A percentile compares a stretch with the other conserved stretches of the same genome.
Conservation (phyloP, 2,888 invertebrate species). For the Isotomurus palustris region DNA sequence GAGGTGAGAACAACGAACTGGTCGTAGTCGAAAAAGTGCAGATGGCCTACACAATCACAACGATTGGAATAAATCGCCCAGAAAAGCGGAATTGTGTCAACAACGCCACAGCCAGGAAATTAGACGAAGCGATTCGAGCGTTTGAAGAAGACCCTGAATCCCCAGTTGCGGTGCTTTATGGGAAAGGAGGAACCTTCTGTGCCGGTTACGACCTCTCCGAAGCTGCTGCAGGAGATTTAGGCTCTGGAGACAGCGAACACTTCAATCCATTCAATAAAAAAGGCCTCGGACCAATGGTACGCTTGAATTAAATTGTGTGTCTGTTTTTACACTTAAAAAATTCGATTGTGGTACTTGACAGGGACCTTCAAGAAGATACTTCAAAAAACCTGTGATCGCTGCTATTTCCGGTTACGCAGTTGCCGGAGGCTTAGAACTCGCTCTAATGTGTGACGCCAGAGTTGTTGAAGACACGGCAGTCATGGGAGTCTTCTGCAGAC, state of each 20-base stretch:
- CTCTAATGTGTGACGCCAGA: constrained; percentile 82
- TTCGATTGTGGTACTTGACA: constrained; percentile 46
- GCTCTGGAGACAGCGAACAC: constrained; percentile 5
- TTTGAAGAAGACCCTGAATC: constrained; percentile 74
- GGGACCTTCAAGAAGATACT: constrained; percentile 64
- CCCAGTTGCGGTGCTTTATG: constrained; percentile 73
- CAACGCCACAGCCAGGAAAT: constrained; percentile 60
- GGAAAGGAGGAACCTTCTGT: constrained; percentile 86
- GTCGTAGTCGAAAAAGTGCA: constrained; percentile 7
- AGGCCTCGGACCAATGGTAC: constrained; percentile 30
- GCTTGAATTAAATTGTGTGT: constrained; percentile 1
- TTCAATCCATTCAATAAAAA: constrained; percentile 20
- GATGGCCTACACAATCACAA: constrained; percentile 55
- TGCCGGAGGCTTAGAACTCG: constrained; percentile 84
- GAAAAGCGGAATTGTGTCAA: constrained; percentile 78
- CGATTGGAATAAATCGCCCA: constrained; percentile 81
- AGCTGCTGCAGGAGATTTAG: constrained; percentile 52
- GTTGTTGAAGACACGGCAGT: constrained; percentile 80
- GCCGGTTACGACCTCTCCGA: constrained; percentile 84
- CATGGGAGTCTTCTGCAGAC: constrained; percentile 75
- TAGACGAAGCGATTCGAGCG: constrained; percentile 67
- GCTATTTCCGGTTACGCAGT: constrained; percentile 84
- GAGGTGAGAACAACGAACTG: background rate
- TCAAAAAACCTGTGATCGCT: constrained; percentile 83
- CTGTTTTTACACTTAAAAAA: background rate